Evolutionary conservation across 2,797 vertebrate genomes (phyloP).

Genomic region (Enteromius argenteus): DNA sequence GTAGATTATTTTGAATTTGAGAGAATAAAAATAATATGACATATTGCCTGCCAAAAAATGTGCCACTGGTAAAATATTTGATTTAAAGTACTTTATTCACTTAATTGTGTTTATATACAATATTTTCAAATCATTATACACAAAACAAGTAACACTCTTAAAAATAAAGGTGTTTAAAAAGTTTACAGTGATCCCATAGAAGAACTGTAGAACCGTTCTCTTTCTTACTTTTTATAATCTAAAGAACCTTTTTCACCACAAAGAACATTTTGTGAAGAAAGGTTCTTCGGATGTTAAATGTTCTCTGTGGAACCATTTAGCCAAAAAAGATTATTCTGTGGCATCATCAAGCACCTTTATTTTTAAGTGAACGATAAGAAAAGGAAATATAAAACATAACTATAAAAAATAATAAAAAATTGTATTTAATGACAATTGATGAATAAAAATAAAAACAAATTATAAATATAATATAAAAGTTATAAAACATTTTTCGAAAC

Average conservation of each 20-base stretch:
- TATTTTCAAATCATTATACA: background rate
- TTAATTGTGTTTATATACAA: background rate
- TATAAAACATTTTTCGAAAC: background rate
- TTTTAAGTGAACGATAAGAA: background rate
- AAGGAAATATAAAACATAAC: background rate
- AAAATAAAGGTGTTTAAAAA: too few relatives aligned
- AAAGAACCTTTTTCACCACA: too few relatives aligned
- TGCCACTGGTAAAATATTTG: background rate
- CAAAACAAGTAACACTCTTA: background rate
- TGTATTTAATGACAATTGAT: too few relatives aligned
- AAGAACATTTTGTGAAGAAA: too few relatives aligned
- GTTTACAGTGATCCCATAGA: too few relatives aligned
- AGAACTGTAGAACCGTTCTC: too few relatives aligned
- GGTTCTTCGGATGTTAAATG: background rate
- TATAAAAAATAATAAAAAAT: background rate
- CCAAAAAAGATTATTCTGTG: background rate
- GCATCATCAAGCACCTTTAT: background rate
- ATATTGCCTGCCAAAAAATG: background rate
- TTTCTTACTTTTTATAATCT: too few relatives aligned
- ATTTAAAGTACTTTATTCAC: background rate
- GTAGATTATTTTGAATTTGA: background rate
- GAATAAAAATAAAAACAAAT: background rate
- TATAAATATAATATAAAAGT: background rate
- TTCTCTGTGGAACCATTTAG: background rate
- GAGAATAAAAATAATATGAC: slow-evolving; percentile 9